These are phyloP conservation scores for Anhinga rufa DNA, from an alignment of 2,113 vertebrate genomes.

Conservation along the genomic window DNA sequence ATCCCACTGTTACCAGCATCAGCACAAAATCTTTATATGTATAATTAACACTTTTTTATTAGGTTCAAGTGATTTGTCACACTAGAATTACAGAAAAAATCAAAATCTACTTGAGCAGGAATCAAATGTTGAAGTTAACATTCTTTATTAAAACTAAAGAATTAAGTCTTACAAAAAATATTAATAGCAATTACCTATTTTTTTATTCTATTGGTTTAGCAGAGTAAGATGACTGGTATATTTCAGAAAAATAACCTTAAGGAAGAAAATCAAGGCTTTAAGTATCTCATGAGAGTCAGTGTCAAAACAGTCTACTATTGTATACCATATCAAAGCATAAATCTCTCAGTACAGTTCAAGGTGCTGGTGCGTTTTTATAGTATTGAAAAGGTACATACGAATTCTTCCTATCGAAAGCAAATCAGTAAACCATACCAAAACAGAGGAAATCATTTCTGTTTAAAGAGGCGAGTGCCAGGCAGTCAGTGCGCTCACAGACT, in stretches of 20 bases:
- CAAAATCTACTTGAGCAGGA: not conserved
- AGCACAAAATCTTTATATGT: not conserved
- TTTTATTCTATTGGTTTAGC: not conserved
- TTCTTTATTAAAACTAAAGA: slow-evolving; percentile 47
- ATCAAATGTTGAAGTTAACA: not conserved
- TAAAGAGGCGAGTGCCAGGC: not conserved
- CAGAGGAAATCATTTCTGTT: not conserved
- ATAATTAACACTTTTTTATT: not conserved
- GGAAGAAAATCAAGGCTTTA: not conserved
- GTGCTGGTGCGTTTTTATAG: not conserved
- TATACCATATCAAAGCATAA: accelerated
- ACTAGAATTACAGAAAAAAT: not conserved
- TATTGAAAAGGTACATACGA: not conserved
- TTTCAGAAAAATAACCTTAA: not conserved
- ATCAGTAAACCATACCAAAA: not conserved
- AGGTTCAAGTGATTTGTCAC: not conserved
- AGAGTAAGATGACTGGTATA: not conserved
- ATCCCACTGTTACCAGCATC: not conserved
- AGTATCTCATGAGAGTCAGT: not conserved
- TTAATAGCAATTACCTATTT: not conserved
- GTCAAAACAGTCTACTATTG: not conserved
- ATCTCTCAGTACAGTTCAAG: not conserved
- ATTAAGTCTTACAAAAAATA: not conserved
- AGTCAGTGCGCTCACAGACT: not conserved
- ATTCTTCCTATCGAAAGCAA: not conserved